phyloP scores from a whole-genome alignment of 2,888 invertebrate genomes.

The Thereva unica region DNA sequence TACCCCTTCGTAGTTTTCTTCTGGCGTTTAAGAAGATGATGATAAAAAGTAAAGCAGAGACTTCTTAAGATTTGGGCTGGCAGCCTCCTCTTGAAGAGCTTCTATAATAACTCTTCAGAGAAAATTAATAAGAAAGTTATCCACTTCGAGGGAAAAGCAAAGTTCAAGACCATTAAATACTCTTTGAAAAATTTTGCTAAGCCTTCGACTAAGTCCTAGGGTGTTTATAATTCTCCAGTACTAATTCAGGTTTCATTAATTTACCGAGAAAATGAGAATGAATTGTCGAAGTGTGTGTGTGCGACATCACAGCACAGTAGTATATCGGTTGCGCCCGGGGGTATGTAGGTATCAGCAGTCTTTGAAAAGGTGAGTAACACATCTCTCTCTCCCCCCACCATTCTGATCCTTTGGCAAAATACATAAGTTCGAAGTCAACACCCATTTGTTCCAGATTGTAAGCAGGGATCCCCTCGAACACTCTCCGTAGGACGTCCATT shows the following conservation, averaged over 20 bases:
- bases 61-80: slow-evolving; percentile 17
- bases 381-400: no score
- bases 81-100: no score
- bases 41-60: neutral
- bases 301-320: slow-evolving; percentile 1
- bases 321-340: slow-evolving; percentile 17
- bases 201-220: no score
- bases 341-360: slow-evolving; percentile 9
- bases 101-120: no score
- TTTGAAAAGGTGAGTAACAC: slow-evolving; percentile 22
- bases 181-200: no score
- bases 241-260: no score
- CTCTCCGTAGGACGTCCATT: slow-evolving; percentile 17
- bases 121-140: no score
- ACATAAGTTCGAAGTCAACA: slow-evolving; percentile 32
- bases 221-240: no score
- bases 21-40: slow-evolving; percentile 3
- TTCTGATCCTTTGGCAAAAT: slow-evolving; percentile 1
- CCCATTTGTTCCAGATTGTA: slow-evolving; percentile 32
- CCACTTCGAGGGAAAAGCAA: no score
- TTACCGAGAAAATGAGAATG: neutral
- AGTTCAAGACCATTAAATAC: no score
- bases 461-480: slow-evolving; percentile 21
- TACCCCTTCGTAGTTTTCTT: slow-evolving; percentile 4
- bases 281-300: neutral